Percentiles rank a stretch among this genome's conserved stretches.
Conservation (phyloP, 2,888 invertebrate genomes). For the Rhagium mordax region DNA sequence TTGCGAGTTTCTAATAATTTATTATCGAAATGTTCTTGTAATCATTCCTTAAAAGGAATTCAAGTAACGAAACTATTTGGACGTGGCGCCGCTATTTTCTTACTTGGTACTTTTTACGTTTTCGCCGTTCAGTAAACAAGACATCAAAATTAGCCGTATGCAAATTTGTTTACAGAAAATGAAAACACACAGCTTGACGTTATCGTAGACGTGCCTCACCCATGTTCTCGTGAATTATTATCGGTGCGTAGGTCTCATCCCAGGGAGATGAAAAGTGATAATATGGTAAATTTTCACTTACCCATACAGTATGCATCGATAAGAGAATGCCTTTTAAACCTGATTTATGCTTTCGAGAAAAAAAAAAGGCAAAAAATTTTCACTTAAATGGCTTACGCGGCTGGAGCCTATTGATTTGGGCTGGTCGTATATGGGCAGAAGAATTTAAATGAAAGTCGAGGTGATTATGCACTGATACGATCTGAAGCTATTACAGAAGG, state of each 20-base stretch:
- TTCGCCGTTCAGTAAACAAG: too few species aligned
- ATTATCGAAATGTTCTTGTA: conserved; percentile 9
- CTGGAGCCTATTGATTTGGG: not conserved
- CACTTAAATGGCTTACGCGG: not conserved
- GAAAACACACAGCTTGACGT: conserved; percentile 9
- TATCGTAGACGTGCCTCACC: conserved; percentile 2
- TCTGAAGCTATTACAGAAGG: not conserved
- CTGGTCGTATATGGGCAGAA: not conserved
- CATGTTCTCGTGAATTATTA: conserved; percentile 6
- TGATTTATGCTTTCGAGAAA: not conserved
- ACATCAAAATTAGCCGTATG: not conserved
- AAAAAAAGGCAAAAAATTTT: not conserved
- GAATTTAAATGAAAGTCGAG: conserved; percentile 3
- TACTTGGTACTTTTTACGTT: not conserved
- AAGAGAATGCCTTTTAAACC: conserved; percentile 1
- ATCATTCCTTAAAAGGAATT: not conserved
- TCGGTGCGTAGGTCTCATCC: conserved; percentile 12
- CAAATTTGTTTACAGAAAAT: conserved; percentile 23
- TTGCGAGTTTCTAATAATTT: conserved; percentile 12
- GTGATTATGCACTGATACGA: not conserved
- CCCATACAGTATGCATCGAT: conserved; percentile 13
- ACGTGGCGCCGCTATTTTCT: not conserved
- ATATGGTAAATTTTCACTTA: conserved; percentile 17
- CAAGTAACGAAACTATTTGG: not conserved
- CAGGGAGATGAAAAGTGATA: not conserved